Evolutionary conservation across 2,113 vertebrate genomes (phyloP).

Genomic region (Otolemur garnettii): DNA sequence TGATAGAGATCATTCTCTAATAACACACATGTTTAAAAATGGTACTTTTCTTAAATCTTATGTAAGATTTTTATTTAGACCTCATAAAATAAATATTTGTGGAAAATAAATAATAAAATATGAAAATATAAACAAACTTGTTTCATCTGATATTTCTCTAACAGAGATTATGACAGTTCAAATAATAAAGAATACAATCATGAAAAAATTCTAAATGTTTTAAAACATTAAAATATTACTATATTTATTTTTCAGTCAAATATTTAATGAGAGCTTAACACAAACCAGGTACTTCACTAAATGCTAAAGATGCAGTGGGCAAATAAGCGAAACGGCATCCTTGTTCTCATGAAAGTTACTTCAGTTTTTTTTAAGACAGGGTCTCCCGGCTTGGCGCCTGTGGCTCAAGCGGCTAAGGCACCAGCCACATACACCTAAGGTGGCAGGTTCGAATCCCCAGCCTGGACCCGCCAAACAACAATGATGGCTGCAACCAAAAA

Average conservation of each 20-base stretch:
- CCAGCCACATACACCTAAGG: too few species aligned
- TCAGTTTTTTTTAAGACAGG: too few species aligned
- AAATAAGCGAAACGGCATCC: neutral
- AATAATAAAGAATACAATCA: neutral
- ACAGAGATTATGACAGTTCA: neutral
- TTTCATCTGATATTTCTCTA: neutral
- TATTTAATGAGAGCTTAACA: conserved; percentile 3
- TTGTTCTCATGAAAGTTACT: neutral
- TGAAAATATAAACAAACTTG: neutral
- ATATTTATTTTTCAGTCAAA: conserved; percentile 20
- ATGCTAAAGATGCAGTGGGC: neutral
- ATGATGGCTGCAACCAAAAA: too few species aligned
- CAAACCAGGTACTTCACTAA: neutral
- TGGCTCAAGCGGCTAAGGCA: too few species aligned
- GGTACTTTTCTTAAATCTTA: neutral
- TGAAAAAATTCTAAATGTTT: conserved; percentile 29
- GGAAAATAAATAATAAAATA: conserved; percentile 31
- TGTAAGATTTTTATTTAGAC: conserved; percentile 29
- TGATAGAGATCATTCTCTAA: neutral
- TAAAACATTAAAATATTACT: conserved; percentile 29
- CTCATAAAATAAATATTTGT: conserved; percentile 46
- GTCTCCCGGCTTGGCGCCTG: too few species aligned
- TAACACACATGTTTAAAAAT: neutral
- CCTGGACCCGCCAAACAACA: too few species aligned
- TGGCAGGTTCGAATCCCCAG: too few species aligned